Conservation (phyloP, 1,140 invertebrate genomes). For the Drosophila arizonae region DNA sequence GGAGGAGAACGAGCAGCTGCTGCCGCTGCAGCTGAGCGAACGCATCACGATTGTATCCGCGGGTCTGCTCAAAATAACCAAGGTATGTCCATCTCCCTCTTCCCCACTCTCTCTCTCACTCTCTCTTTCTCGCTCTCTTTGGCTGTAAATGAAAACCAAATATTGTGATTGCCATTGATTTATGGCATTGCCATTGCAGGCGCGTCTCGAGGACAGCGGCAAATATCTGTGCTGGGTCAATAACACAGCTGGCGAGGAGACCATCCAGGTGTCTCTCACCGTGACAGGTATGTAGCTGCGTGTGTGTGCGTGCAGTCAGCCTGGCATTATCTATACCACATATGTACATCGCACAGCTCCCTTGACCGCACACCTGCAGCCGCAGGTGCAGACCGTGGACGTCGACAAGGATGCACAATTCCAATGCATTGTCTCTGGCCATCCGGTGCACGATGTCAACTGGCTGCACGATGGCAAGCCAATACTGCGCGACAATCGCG, state of each 20-base stretch:
- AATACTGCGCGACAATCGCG: conserved; percentile 85
- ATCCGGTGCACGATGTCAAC: conserved; percentile 90
- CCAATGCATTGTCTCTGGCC: conserved; percentile 92
- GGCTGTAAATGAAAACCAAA: conserved; percentile 43
- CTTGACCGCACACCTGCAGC: conserved; percentile 88
- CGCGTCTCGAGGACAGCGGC: conserved; percentile 90
- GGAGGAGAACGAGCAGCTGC: conserved; percentile 87
- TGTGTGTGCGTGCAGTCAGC: conserved; percentile 31
- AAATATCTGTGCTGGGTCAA: conserved; percentile 94
- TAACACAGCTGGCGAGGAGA: conserved; percentile 93
- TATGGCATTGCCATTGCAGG: conserved; percentile 78
- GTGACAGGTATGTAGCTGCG: conserved; percentile 85
- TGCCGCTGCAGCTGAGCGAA: conserved; percentile 86
- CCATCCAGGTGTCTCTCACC: conserved; percentile 90
- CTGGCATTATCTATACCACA: not conserved
- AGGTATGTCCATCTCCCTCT: conserved; percentile 82
- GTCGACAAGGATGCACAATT: conserved; percentile 91
- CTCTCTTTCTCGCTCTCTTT: not conserved
- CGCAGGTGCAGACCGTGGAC: conserved; percentile 90
- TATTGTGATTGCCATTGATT: conserved; percentile 76
- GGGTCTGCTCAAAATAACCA: conserved; percentile 86
- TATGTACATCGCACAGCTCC: conserved; percentile 84
- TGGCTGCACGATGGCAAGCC: conserved; percentile 93
- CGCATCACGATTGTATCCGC: conserved; percentile 85
- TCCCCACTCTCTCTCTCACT: not conserved